Percentiles rank a stretch among this genome's conserved stretches.
Conservation (phyloP, 1,140 invertebrate species). For the Drosophila dunni region DNA sequence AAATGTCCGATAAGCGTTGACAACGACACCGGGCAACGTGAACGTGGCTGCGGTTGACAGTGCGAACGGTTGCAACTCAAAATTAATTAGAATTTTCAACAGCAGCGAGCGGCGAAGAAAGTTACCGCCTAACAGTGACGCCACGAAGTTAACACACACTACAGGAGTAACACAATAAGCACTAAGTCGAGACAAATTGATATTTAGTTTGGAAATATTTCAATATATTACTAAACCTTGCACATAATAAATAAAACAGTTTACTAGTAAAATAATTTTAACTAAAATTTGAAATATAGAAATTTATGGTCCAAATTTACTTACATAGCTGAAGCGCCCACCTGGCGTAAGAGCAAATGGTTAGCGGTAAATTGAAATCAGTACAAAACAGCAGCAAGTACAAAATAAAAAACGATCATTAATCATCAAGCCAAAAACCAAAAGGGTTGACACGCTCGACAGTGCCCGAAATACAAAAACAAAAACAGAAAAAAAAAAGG, state of each 20-base stretch:
- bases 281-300: too few relatives aligned
- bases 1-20: conserved; percentile 73
- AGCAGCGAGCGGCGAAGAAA: conserved; percentile 17
- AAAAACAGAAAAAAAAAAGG: conserved; percentile 22
- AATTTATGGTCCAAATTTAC: too few relatives aligned
- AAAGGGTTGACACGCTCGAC: conserved; percentile 78
- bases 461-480: conserved; percentile 48
- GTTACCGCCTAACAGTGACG: background rate
- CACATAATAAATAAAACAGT: too few relatives aligned
- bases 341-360: conserved; percentile 20
- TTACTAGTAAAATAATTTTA: too few relatives aligned
- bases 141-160: conserved; percentile 25
- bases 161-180: too few relatives aligned
- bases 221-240: background rate
- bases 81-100: conserved; percentile 82
- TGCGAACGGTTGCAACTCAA: conserved; percentile 81
- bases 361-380: conserved; percentile 72
- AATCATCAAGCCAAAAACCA: conserved; percentile 60
- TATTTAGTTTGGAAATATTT: background rate
- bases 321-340: background rate
- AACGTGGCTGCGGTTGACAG: conserved; percentile 74
- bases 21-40: conserved; percentile 26
- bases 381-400: conserved; percentile 63
- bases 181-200: too few relatives aligned
- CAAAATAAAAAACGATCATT: conserved; percentile 72